phyloP scores from a whole-genome alignment of 1,140 invertebrate species.

The Atta texana region DNA sequence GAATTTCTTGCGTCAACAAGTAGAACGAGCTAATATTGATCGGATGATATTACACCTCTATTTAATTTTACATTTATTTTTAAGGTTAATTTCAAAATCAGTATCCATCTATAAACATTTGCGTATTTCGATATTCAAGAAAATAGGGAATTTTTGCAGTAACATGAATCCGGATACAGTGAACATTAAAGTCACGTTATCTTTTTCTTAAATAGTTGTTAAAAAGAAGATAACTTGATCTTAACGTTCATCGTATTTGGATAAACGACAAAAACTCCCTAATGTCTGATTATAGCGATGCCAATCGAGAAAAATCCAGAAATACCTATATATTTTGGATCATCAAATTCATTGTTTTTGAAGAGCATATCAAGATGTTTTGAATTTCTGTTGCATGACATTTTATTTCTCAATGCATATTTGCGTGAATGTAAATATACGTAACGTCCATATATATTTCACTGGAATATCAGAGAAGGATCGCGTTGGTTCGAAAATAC shows the following conservation, averaged over 20 bases:
- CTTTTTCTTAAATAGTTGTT: no score
- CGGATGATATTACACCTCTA: neutral
- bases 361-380: neutral
- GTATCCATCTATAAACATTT: neutral
- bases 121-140: neutral
- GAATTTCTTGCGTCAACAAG: conserved; percentile 27
- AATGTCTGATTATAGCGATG: neutral
- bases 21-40: conserved; percentile 30
- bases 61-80: conserved; percentile 33
- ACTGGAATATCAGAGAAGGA: neutral
- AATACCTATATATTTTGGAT: neutral
- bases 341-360: neutral
- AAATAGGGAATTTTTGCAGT: no score
- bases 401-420: conserved; percentile 15
- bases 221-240: no score
- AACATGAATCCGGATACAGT: no score
- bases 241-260: no score
- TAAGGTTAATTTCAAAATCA: conserved; percentile 14
- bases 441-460: neutral
- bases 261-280: no score
- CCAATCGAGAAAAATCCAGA: neutral
- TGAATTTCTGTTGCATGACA: neutral
- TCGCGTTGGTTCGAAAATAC: conserved; percentile 6
- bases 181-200: no score
- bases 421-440: neutral